Percentiles rank a stretch among this genome's conserved stretches.
These are phyloP conservation scores for Lochmaea crataegi DNA, from an alignment of 2,888 invertebrate species.

Conservation along the genomic window DNA sequence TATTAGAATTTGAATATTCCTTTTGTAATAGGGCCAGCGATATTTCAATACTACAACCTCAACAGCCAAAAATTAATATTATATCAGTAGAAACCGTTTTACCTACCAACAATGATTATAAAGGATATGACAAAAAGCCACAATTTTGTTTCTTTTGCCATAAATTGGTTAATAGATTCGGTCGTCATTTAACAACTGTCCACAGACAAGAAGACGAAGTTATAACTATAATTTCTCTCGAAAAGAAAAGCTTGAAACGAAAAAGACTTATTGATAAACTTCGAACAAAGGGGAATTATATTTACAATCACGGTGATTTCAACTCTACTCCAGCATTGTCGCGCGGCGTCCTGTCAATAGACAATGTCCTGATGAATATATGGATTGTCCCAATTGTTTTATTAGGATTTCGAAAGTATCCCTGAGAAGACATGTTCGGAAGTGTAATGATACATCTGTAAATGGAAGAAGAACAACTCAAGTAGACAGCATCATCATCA, in stretches of 20 bases:
- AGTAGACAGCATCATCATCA: constrained; percentile 15
- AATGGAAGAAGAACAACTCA: constrained; percentile 1
- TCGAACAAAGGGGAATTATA: constrained; percentile 12
- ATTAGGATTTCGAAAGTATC: constrained; percentile 14
- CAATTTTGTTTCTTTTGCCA: constrained; percentile 16
- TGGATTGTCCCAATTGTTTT: constrained; percentile 21
- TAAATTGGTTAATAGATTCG: constrained; percentile 19
- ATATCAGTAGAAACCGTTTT: constrained; percentile 3
- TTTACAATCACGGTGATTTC: constrained; percentile 7
- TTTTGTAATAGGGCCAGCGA: not conserved
- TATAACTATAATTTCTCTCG: constrained; percentile 9
- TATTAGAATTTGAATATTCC: not conserved
- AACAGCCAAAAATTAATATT: constrained; percentile 10
- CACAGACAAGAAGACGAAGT: constrained; percentile 18
- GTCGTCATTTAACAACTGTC: constrained; percentile 11
- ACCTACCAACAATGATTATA: not conserved
- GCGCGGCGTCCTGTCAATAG: constrained; percentile 14
- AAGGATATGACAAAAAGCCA: not conserved
- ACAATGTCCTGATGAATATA: constrained; percentile 14
- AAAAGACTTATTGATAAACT: constrained; percentile 14
- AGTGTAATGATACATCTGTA: not conserved
- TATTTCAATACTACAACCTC: not conserved
- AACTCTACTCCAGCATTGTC: constrained; percentile 8
- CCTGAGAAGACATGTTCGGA: constrained; percentile 18
- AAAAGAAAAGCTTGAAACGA: not conserved